A percentile compares a stretch with the other conserved stretches of the same genome.
Conservation (phyloP, 2,797 vertebrate genomes). For the Echeneis naucrates region DNA sequence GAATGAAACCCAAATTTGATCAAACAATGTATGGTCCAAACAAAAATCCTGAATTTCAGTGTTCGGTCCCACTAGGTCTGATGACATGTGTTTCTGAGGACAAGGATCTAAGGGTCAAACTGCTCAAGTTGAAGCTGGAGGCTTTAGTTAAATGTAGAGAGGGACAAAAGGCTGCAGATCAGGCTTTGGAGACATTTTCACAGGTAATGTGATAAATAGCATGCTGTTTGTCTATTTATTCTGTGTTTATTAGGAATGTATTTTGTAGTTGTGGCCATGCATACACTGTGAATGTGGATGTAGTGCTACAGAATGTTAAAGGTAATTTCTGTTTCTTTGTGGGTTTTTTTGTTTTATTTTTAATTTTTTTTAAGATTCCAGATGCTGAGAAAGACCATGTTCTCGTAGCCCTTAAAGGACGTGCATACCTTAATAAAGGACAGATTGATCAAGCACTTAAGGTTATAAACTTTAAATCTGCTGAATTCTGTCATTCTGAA, state of each 20-base stretch:
- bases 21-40: background rate
- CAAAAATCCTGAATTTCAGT: background rate
- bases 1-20: background rate
- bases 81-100: constrained; percentile 66
- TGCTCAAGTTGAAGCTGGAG: constrained; percentile 86
- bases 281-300: background rate
- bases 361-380: constrained; percentile 83
- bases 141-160: constrained; percentile 83
- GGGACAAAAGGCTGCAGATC: constrained; percentile 82
- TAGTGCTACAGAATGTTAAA: background rate
- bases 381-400: constrained; percentile 84
- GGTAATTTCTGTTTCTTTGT: constrained; percentile 13
- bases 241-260: no score
- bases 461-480: constrained; percentile 77
- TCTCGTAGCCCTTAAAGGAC: constrained; percentile 87
- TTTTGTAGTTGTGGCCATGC: background rate
- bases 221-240: background rate
- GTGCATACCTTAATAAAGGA: constrained; percentile 88
- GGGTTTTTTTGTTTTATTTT: no score
- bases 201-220: constrained; percentile 81
- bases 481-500: background rate
- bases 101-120: constrained; percentile 71
- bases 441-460: constrained; percentile 86
- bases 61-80: constrained; percentile 81
- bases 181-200: constrained; percentile 87